A percentile compares a stretch with the other conserved stretches of the same genome.
Evolutionary conservation across 2,797 vertebrate species (phyloP).

Genomic region (Sternarchorhynchus goeldii): DNA sequence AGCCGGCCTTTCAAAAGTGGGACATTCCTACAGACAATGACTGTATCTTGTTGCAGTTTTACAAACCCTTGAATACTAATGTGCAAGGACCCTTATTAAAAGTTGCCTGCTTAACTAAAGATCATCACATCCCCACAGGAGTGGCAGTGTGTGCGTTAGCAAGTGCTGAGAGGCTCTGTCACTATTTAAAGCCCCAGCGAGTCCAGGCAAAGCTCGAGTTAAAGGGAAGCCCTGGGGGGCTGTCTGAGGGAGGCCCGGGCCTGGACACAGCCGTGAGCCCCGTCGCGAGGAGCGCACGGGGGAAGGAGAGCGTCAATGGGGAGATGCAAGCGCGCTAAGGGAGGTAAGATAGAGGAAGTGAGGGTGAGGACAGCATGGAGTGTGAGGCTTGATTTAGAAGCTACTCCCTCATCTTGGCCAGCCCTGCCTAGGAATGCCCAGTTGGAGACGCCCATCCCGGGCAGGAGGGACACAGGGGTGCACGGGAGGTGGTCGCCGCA

Average conservation of each 20-base stretch:
- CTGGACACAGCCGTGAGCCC: conserved; percentile 34
- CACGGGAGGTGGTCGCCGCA: conserved; percentile 56
- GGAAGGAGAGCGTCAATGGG: background rate
- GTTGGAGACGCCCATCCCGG: conserved; percentile 61
- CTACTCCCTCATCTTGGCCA: conserved; percentile 68
- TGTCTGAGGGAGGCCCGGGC: conserved; percentile 23
- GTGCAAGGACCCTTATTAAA: background rate
- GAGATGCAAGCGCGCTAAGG: conserved; percentile 19
- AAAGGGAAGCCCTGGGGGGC: conserved; percentile 36
- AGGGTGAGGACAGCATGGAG: conserved; percentile 64
- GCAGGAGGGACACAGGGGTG: conserved; percentile 55
- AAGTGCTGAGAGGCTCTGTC: conserved; percentile 5
- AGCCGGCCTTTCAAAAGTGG: background rate
- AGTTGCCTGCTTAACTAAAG: background rate
- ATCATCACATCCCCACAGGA: background rate
- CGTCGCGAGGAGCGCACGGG: conserved; percentile 38
- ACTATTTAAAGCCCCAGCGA: conserved; percentile 22
- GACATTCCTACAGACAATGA: background rate
- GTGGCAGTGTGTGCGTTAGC: background rate
- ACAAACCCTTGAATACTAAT: no score
- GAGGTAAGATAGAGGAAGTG: conserved; percentile 45
- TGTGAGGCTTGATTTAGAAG: conserved; percentile 63
- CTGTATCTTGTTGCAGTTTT: background rate
- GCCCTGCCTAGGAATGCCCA: conserved; percentile 75
- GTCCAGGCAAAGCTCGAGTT: conserved; percentile 27